These are phyloP conservation scores for Apamea anceps DNA, from an alignment of 2,888 invertebrate species.

Conservation along the genomic window DNA sequence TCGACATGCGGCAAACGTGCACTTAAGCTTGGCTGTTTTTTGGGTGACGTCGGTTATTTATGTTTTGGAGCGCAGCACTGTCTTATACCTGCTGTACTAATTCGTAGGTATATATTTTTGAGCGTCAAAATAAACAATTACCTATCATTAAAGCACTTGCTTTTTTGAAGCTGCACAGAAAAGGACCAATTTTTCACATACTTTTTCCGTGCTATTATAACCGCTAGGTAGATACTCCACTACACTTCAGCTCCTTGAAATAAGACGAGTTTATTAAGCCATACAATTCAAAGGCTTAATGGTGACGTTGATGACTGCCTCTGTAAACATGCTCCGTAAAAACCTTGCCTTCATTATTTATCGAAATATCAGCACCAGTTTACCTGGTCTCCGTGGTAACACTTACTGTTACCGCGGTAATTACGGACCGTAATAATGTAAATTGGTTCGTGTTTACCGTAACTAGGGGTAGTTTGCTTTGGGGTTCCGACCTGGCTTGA, in stretches of 20 bases:
- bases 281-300: not conserved
- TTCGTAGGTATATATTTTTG: not conserved
- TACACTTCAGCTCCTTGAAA: not conserved
- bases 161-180: not conserved
- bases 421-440: slow-evolving; percentile 68
- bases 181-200: not conserved
- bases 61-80: too few relatives aligned
- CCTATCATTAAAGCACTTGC: not conserved
- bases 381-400: slow-evolving; percentile 67
- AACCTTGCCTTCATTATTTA: slow-evolving; percentile 34
- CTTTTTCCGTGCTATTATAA: not conserved
- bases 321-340: slow-evolving; percentile 16
- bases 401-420: slow-evolving; percentile 66
- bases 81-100: not conserved
- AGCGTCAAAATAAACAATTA: not conserved
- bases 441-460: slow-evolving; percentile 70
- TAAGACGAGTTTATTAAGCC: not conserved
- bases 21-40: too few relatives aligned
- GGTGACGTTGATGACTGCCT: slow-evolving; percentile 6
- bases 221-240: not conserved
- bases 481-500: slow-evolving; percentile 61
- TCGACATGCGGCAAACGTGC: too few relatives aligned
- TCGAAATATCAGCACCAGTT: slow-evolving; percentile 60
- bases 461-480: slow-evolving; percentile 65
- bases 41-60: too few relatives aligned